These are phyloP conservation scores for Cyanocitta stelleri DNA, from an alignment of 2,113 vertebrate species.

Conservation along the genomic window DNA sequence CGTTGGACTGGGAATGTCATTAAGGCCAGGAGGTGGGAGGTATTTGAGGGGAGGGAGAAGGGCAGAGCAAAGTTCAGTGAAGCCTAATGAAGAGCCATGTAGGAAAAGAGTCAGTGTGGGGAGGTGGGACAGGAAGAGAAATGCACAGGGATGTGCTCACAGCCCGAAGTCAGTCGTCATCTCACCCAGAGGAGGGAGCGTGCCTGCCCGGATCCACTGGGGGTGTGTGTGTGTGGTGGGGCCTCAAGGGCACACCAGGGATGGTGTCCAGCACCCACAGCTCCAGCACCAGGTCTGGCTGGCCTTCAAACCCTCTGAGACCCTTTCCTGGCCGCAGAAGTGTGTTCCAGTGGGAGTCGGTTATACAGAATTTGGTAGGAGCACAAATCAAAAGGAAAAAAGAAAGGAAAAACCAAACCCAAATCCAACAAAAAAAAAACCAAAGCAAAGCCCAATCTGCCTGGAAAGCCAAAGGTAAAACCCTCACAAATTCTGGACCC, in stretches of 20 bases:
- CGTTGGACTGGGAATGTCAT: not conserved
- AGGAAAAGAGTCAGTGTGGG: not conserved
- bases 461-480: constrained; percentile 15
- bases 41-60: not conserved
- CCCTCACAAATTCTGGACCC: constrained; percentile 47
- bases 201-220: rapidly evolving
- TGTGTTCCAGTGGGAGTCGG: not conserved
- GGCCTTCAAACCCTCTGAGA: not conserved
- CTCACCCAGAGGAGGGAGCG: not conserved
- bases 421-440: not conserved
- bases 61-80: not conserved
- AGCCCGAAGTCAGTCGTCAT: not conserved
- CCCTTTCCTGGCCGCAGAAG: not conserved
- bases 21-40: constrained; percentile 46
- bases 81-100: not conserved
- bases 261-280: not conserved
- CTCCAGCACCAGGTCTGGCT: not conserved
- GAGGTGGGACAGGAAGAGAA: not conserved
- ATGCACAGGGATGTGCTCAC: not conserved
- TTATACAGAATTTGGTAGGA: not conserved
- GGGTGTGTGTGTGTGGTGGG: not conserved
- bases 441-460: not conserved
- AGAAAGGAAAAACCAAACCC: not conserved
- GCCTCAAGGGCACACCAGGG: not conserved
- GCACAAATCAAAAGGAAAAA: not conserved